Evolutionary conservation across 2,113 vertebrate genomes (phyloP).

Genomic region (Hippoglossus stenolepis): DNA sequence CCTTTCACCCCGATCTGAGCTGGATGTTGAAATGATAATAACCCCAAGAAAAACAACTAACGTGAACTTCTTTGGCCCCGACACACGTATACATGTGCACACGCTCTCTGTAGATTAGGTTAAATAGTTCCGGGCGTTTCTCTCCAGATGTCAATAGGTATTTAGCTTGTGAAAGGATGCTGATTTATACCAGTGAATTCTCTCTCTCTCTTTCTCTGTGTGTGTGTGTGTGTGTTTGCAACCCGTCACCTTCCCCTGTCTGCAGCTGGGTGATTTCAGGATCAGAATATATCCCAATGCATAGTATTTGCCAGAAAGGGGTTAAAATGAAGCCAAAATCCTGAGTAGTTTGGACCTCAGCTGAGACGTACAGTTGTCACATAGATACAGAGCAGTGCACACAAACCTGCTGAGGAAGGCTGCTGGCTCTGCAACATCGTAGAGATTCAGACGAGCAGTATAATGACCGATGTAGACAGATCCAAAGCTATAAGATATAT

Average conservation of each 20-base stretch:
- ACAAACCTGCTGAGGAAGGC: background rate
- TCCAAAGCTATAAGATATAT: background rate
- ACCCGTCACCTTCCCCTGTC: constrained; percentile 12
- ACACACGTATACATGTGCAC: constrained; percentile 1
- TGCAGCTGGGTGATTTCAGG: constrained; percentile 50
- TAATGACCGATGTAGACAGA: background rate
- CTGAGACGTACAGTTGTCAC: constrained; percentile 8
- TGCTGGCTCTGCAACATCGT: background rate
- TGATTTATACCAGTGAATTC: constrained; percentile 66
- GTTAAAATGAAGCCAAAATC: constrained; percentile 40
- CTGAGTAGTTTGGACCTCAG: constrained; percentile 17
- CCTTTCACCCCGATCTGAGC: background rate
- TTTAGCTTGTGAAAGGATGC: constrained; percentile 52
- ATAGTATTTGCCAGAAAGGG: constrained; percentile 53
- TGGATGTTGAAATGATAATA: constrained; percentile 1
- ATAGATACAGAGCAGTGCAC: constrained; percentile 11
- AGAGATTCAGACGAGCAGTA: background rate
- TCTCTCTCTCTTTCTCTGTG: constrained; percentile 2
- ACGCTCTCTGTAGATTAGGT: background rate
- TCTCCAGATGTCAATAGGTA: constrained; percentile 59
- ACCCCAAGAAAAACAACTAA: background rate
- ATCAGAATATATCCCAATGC: constrained; percentile 40
- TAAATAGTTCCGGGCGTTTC: constrained; percentile 63
- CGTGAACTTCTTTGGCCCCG: background rate
- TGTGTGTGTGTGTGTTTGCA: constrained; percentile 12